phyloP scores from a whole-genome alignment of 2,113 vertebrate genomes.

The Clarias magur region DNA sequence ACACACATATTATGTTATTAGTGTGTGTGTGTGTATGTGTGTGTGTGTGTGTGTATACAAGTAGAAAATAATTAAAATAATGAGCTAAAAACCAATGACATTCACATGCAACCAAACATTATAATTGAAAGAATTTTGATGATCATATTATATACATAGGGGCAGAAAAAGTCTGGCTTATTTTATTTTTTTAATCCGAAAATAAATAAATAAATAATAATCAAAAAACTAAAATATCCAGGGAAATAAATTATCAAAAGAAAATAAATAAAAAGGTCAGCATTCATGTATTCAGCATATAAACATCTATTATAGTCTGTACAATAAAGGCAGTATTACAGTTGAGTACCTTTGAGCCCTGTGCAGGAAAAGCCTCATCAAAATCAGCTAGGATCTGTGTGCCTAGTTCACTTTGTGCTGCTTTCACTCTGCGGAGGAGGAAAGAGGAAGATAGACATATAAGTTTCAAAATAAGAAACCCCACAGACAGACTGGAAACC shows the following conservation, averaged over 20 bases:
- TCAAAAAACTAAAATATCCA: too few species aligned
- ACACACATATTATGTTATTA: not conserved
- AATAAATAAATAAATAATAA: too few species aligned
- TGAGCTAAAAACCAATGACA: too few species aligned
- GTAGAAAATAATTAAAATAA: not conserved
- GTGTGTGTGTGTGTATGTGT: too few species aligned
- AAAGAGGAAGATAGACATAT: conserved; percentile 21
- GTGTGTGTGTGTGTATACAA: not conserved
- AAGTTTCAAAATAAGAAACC: not conserved
- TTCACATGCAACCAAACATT: too few species aligned
- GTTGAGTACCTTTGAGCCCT: conserved; percentile 89
- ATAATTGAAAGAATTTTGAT: too few species aligned
- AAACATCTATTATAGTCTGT: not conserved
- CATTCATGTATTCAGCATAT: too few species aligned
- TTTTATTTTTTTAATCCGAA: too few species aligned
- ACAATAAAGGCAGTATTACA: not conserved
- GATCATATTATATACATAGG: too few species aligned
- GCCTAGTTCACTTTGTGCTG: conserved; percentile 91
- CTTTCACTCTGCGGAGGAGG: conserved; percentile 83
- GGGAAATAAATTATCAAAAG: too few species aligned
- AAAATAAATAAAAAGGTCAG: too few species aligned
- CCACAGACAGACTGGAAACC: conserved; percentile 8
- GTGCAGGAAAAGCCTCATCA: conserved; percentile 93
- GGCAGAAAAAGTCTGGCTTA: too few species aligned
- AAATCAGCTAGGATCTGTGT: conserved; percentile 98